Evolutionary conservation across 2,113 vertebrate genomes (phyloP).

Genomic region (Andinoacara biseriatus): DNA sequence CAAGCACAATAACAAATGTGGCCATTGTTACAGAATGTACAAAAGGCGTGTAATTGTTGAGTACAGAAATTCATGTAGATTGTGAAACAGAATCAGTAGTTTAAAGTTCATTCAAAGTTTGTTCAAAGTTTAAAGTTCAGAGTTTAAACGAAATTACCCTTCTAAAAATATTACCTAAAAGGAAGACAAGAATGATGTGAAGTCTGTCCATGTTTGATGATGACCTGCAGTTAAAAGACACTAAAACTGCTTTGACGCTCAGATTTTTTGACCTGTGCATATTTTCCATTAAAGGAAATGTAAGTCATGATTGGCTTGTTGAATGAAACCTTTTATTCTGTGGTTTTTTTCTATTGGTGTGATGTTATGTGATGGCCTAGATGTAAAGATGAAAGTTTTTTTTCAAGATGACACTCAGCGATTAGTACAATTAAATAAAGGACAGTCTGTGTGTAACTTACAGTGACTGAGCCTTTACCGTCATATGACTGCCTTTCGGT

Average conservation of each 20-base stretch:
- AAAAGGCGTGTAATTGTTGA: background rate
- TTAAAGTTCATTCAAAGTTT: background rate
- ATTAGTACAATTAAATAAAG: background rate
- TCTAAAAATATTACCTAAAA: constrained; percentile 20
- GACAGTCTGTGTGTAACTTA: background rate
- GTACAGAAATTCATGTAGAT: background rate
- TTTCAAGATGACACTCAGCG: background rate
- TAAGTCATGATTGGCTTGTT: constrained; percentile 17
- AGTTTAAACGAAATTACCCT: background rate
- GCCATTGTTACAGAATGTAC: background rate
- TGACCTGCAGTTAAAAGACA: background rate
- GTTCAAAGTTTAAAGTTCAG: background rate
- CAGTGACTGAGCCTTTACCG: background rate
- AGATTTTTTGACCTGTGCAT: background rate
- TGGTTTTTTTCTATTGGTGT: background rate
- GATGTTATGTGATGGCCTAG: background rate
- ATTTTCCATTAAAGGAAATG: constrained; percentile 2
- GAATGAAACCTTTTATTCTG: constrained; percentile 16
- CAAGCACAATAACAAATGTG: background rate
- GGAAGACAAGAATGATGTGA: background rate
- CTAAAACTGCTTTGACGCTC: no score
- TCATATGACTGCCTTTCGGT: background rate
- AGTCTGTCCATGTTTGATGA: constrained; percentile 12
- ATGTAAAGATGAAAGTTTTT: background rate
- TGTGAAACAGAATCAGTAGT: fast-evolving